phyloP scores from a whole-genome alignment of 2,888 invertebrate species.

The Leptogaster cylindrica region DNA sequence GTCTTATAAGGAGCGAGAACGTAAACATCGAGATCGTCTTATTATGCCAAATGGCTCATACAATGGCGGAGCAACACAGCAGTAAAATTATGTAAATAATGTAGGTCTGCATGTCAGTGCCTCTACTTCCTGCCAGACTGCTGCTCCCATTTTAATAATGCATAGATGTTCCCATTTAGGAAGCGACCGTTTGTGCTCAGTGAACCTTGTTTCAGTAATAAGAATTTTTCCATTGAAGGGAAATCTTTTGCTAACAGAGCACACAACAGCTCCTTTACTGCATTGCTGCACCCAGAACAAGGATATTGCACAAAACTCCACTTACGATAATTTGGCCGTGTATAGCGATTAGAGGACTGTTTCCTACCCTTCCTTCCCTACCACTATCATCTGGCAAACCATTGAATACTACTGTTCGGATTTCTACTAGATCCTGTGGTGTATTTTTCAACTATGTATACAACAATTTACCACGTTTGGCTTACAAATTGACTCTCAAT shows the following conservation, averaged over 20 bases:
- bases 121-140: conserved; percentile 6
- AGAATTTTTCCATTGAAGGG: conserved; percentile 25
- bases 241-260: conserved; percentile 8
- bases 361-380: background rate
- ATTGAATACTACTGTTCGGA: background rate
- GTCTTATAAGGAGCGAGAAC: conserved; percentile 18
- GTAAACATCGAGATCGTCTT: conserved; percentile 29
- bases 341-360: background rate
- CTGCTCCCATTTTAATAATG: conserved; percentile 31
- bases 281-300: conserved; percentile 11
- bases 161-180: conserved; percentile 25
- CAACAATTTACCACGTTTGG: too few relatives aligned
- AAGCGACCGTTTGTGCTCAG: conserved; percentile 17
- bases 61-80: conserved; percentile 9
- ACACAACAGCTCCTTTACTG: conserved; percentile 8
- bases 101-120: conserved; percentile 33
- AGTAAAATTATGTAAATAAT: conserved; percentile 35
- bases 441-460: too few relatives aligned
- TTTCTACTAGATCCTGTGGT: too few relatives aligned
- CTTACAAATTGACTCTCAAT: too few relatives aligned
- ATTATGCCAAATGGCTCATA: conserved; percentile 34
- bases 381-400: background rate
- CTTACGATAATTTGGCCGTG: conserved; percentile 5
- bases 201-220: conserved; percentile 33
- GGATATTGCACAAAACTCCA: conserved; percentile 9